These are phyloP conservation scores for Rhagoletis pomonella DNA, from an alignment of 1,140 invertebrate species.

Conservation along the genomic window DNA sequence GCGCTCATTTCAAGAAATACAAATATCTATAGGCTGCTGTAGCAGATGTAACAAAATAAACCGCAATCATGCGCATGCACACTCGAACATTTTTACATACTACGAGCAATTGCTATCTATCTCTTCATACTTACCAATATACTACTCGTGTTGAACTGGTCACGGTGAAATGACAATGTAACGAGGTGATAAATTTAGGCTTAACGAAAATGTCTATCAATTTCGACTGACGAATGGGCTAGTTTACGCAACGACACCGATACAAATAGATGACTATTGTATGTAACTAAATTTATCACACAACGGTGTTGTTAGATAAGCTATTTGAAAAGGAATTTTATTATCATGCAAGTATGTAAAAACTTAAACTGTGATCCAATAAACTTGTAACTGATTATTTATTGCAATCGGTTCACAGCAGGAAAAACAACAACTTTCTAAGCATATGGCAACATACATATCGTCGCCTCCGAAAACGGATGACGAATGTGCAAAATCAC, in stretches of 20 bases:
- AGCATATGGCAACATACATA: too few relatives aligned
- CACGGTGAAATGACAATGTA: conserved; percentile 1
- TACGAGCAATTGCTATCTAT: too few relatives aligned
- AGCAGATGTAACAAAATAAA: not conserved
- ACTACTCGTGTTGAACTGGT: not conserved
- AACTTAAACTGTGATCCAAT: not conserved
- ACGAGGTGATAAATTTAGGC: conserved; percentile 34
- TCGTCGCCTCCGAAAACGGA: too few relatives aligned
- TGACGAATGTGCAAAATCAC: too few relatives aligned
- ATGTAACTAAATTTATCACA: not conserved
- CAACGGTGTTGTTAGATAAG: too few relatives aligned
- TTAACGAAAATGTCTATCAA: conserved; percentile 40
- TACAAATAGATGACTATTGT: too few relatives aligned
- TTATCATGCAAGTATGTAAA: not conserved
- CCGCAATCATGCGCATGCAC: not conserved
- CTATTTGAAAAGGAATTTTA: not conserved
- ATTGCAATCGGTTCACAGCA: not conserved
- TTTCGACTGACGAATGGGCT: not conserved
- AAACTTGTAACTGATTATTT: not conserved
- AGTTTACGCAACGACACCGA: not conserved
- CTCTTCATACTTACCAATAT: not conserved
- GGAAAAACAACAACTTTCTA: too few relatives aligned
- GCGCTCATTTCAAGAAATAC: not conserved
- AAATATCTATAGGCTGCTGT: not conserved
- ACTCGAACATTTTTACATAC: not conserved